Conservation (phyloP, 2,888 invertebrate genomes). For the Ectemnius cavifrons region DNA sequence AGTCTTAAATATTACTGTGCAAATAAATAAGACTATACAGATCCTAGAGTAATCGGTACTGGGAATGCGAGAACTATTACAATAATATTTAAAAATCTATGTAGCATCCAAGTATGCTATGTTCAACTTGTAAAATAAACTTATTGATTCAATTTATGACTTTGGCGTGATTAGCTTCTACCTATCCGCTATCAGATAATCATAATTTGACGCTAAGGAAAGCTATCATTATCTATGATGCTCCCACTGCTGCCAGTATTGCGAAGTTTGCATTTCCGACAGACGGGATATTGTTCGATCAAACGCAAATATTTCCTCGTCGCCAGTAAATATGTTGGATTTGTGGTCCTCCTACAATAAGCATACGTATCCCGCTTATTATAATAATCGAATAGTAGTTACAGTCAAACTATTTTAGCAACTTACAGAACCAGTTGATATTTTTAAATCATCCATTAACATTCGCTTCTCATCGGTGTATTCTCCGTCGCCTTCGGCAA, state of each 20-base stretch:
- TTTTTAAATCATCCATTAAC: conserved; percentile 97
- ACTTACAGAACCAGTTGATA: conserved; percentile 86
- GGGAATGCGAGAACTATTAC: neutral
- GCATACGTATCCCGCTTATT: neutral
- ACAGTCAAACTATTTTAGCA: neutral
- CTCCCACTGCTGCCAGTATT: conserved; percentile 94
- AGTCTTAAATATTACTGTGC: conserved; percentile 20
- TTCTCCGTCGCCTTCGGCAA: conserved; percentile 78
- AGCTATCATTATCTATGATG: conserved; percentile 62
- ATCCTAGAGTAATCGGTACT: conserved; percentile 4
- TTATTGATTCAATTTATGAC: conserved; percentile 4
- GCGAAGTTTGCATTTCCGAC: conserved; percentile 96
- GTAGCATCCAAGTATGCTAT: neutral
- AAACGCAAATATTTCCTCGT: conserved; percentile 98
- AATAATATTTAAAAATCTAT: conserved; percentile 12
- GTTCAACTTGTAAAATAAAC: conserved; percentile 6
- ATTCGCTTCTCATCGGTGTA: conserved; percentile 89
- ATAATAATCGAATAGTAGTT: neutral
- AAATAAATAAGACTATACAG: conserved; percentile 33
- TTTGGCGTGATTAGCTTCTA: conserved; percentile 10
- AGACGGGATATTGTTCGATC: conserved; percentile 96
- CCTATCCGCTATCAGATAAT: conserved; percentile 14
- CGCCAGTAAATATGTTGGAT: conserved; percentile 96
- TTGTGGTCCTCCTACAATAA: conserved; percentile 84
- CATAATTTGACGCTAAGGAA: conserved; percentile 39